Evolutionary conservation across 2,888 invertebrate species (phyloP).

Genomic region (Xanthorhoe designata): DNA sequence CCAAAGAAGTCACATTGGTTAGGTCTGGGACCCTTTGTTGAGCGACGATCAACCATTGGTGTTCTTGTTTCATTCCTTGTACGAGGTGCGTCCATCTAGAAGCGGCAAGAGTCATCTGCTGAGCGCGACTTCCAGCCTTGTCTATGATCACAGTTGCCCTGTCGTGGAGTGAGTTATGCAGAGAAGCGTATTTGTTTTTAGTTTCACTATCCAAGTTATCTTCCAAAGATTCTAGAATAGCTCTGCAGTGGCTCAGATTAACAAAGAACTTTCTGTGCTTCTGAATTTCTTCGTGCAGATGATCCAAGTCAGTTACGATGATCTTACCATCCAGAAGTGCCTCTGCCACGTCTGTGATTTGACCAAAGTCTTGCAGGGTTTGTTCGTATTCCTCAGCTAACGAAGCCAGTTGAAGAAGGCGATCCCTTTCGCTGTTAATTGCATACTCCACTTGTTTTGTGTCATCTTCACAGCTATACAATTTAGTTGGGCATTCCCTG

Average conservation of each 20-base stretch:
- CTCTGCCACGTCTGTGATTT: conserved; percentile 94
- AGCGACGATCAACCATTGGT: conserved; percentile 93
- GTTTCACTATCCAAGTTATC: conserved; percentile 93
- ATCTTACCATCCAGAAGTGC: conserved; percentile 92
- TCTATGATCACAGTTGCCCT: conserved; percentile 92
- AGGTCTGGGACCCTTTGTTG: conserved; percentile 94
- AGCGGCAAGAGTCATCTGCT: conserved; percentile 93
- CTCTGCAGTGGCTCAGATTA: conserved; percentile 94
- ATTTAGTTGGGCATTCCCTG: conserved; percentile 88
- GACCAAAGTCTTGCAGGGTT: conserved; percentile 93
- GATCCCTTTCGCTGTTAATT: conserved; percentile 90
- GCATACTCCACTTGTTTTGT: conserved; percentile 89
- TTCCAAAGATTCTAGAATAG: conserved; percentile 94
- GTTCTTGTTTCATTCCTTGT: conserved; percentile 93
- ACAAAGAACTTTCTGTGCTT: conserved; percentile 96
- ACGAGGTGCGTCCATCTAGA: conserved; percentile 93
- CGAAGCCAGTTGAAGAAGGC: conserved; percentile 90
- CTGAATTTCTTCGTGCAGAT: conserved; percentile 95
- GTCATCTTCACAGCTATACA: conserved; percentile 88
- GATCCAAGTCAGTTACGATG: conserved; percentile 90
- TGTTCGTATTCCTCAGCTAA: conserved; percentile 95
- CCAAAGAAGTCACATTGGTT: conserved; percentile 91
- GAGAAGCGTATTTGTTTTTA: conserved; percentile 88
- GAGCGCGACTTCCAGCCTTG: conserved; percentile 92
- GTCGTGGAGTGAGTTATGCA: conserved; percentile 92